These are phyloP conservation scores for Piliocolobus tephrosceles DNA, from an alignment of 2,113 vertebrate genomes.

Conservation along the genomic window DNA sequence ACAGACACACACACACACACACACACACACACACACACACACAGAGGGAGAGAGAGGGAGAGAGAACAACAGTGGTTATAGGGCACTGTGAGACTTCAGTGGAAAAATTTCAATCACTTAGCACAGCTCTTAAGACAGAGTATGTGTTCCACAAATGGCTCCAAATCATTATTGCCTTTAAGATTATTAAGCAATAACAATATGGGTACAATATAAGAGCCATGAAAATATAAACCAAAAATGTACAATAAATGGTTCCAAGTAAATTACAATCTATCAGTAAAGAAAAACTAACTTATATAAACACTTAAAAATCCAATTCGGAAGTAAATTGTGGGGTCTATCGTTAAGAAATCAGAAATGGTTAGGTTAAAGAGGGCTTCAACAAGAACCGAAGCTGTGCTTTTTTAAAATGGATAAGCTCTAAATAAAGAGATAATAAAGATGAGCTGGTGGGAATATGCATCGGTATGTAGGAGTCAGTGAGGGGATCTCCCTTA, in stretches of 20 bases:
- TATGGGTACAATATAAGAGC: not conserved
- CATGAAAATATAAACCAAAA: not conserved
- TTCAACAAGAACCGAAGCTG: not conserved
- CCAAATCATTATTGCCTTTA: not conserved
- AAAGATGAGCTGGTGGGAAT: not conserved
- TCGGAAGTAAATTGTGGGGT: not conserved
- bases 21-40: not conserved
- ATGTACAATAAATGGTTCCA: not conserved
- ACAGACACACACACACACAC: not conserved
- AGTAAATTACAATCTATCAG: not conserved
- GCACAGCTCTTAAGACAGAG: not conserved
- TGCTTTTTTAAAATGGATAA: not conserved
- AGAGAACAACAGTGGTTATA: not conserved
- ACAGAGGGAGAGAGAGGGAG: too few relatives aligned
- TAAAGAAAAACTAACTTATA: not conserved
- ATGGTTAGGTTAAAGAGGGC: not conserved
- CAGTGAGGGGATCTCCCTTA: not conserved
- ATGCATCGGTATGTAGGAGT: not conserved
- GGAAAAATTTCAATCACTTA: not conserved
- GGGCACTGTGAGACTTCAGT: not conserved
- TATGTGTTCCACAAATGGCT: not conserved
- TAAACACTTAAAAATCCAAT: not conserved
- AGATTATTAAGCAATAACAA: not conserved
- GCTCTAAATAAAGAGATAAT: not conserved
- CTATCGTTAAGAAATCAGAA: not conserved